Evolutionary conservation across 2,888 invertebrate species (phyloP).

Genomic region (Lasius fuliginosus): DNA sequence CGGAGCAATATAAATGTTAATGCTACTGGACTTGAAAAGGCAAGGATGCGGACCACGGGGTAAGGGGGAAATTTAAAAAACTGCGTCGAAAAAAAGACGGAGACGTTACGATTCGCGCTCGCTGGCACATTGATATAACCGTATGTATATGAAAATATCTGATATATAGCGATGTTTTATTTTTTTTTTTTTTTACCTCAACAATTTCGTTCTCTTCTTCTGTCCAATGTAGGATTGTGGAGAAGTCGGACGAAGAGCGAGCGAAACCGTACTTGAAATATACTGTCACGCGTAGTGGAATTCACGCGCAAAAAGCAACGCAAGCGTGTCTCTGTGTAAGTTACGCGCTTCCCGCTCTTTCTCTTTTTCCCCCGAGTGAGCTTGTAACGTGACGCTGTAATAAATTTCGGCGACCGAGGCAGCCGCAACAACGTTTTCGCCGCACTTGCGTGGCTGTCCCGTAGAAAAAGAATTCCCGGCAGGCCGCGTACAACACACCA

Average conservation of each 20-base stretch:
- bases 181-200: slow-evolving; percentile 34
- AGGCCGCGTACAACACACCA: slow-evolving; percentile 31
- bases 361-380: slow-evolving; percentile 41
- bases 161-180: slow-evolving; percentile 39
- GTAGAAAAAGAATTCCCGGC: slow-evolving; percentile 62
- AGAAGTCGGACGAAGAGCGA: slow-evolving; percentile 19
- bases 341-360: slow-evolving; percentile 54
- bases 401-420: slow-evolving; percentile 73
- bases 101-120: slow-evolving; percentile 56
- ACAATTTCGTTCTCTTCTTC: slow-evolving; percentile 16
- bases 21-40: slow-evolving; percentile 65
- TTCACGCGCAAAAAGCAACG: slow-evolving; percentile 53
- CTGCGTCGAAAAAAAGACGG: slow-evolving; percentile 33
- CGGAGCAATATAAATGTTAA: slow-evolving; percentile 83
- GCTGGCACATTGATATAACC: slow-evolving; percentile 18
- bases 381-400: slow-evolving; percentile 73
- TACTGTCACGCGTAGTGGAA: slow-evolving; percentile 39
- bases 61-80: slow-evolving; percentile 58
- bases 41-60: slow-evolving; percentile 57
- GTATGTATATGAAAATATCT: slow-evolving; percentile 73
- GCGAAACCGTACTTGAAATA: slow-evolving; percentile 50
- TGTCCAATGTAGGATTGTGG: slow-evolving; percentile 23
- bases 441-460: slow-evolving; percentile 62
- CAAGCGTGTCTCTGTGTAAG: slow-evolving; percentile 67
- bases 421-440: slow-evolving; percentile 66